phyloP scores from a whole-genome alignment of 1,140 invertebrate species.

The Globodera ellingtonae region DNA sequence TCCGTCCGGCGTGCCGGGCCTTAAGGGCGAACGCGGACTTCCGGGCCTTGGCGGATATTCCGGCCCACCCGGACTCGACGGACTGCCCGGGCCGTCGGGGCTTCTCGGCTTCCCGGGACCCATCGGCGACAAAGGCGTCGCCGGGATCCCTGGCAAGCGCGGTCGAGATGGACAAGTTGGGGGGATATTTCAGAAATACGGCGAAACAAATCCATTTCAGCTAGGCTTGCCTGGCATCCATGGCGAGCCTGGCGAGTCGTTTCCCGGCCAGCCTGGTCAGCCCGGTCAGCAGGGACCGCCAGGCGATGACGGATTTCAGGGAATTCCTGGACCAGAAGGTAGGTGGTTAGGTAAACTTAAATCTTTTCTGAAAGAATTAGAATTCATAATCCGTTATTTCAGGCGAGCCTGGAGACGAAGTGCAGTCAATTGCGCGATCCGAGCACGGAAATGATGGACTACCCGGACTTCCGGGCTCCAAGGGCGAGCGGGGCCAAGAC shows the following conservation, averaged over 20 bases:
- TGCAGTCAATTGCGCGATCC: background rate
- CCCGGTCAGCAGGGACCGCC: slow-evolving; percentile 14
- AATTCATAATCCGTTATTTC: background rate
- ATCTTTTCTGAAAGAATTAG: too few species aligned
- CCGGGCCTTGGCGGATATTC: slow-evolving; percentile 47
- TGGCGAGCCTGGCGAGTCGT: slow-evolving; percentile 35
- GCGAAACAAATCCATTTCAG: background rate
- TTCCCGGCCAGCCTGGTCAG: slow-evolving; percentile 34
- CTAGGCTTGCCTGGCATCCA: slow-evolving; percentile 33
- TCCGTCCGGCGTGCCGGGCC: slow-evolving; percentile 50
- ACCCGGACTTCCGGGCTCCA: slow-evolving; percentile 29
- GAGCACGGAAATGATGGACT: slow-evolving; percentile 47
- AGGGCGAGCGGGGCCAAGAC: slow-evolving; percentile 23
- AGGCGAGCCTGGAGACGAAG: slow-evolving; percentile 18
- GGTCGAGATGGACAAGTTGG: slow-evolving; percentile 49
- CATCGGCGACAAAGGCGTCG: slow-evolving; percentile 43
- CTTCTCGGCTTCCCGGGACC: slow-evolving; percentile 49
- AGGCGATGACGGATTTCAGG: slow-evolving; percentile 33
- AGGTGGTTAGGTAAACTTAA: background rate
- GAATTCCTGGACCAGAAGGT: slow-evolving; percentile 24
- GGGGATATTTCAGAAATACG: background rate
- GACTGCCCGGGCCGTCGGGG: slow-evolving; percentile 43
- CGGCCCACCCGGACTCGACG: slow-evolving; percentile 52
- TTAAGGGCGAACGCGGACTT: slow-evolving; percentile 54
- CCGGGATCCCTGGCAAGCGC: slow-evolving; percentile 50